Evolutionary conservation across 2,113 vertebrate genomes (phyloP).

Genomic region (Nannobrachium achirus): DNA sequence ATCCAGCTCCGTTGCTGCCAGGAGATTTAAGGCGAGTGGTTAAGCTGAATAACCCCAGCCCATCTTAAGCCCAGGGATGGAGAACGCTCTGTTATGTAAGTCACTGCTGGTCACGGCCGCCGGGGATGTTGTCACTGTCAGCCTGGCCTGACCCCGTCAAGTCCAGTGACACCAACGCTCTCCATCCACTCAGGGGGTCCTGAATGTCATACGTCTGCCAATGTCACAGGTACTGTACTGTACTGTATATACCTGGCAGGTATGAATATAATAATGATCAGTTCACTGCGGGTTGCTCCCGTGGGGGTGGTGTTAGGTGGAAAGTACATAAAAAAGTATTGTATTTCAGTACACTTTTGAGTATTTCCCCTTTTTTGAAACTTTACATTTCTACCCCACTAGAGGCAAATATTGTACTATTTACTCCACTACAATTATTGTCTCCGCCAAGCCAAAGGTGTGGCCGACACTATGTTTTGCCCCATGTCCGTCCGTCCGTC

Average conservation of each 20-base stretch:
- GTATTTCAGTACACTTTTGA: no score
- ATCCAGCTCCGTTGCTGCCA: constrained; percentile 30
- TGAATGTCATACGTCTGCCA: constrained; percentile 29
- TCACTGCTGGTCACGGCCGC: constrained; percentile 35
- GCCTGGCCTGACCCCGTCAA: constrained; percentile 43
- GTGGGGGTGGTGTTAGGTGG: background rate
- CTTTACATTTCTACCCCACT: no score
- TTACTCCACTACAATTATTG: no score
- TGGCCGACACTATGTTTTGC: no score
- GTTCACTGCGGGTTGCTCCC: constrained; percentile 31
- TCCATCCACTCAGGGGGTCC: constrained; percentile 37
- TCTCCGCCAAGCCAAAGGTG: no score
- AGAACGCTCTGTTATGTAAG: constrained; percentile 57
- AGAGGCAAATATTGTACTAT: no score
- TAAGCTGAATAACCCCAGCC: constrained; percentile 20
- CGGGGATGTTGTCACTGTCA: constrained; percentile 34
- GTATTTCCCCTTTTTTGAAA: no score
- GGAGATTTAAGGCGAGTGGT: constrained; percentile 45
- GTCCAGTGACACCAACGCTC: constrained; percentile 31
- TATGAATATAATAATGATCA: constrained; percentile 45
- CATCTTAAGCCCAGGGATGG: constrained; percentile 34
- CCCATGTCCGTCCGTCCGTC: no score
- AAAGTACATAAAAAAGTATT: no score
- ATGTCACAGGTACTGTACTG: constrained; percentile 54
- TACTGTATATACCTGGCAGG: constrained; percentile 13